phyloP scores from a whole-genome alignment of 2,797 vertebrate species.

The Lithobates pipiens region DNA sequence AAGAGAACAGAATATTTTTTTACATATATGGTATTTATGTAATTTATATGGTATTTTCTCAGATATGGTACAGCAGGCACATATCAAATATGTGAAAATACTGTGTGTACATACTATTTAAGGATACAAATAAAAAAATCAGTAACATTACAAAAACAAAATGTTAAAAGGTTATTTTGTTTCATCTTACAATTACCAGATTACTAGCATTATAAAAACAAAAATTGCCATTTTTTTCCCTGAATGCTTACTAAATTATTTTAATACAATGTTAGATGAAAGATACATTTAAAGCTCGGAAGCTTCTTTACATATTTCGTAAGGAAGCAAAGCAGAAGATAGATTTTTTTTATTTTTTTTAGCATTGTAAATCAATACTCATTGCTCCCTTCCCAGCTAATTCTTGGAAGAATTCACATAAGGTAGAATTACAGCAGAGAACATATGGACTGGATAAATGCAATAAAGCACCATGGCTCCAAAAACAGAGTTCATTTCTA shows the following conservation, averaged over 20 bases:
- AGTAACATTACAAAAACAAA: no score
- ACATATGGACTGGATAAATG: conserved; percentile 16
- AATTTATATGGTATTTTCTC: no score
- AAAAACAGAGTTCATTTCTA: conserved; percentile 19
- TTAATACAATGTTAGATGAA: background rate
- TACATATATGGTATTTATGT: no score
- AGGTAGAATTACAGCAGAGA: background rate
- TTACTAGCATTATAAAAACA: background rate
- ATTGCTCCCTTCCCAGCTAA: background rate
- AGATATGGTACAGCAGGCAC: no score
- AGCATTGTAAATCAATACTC: conserved; percentile 18
- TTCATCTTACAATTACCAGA: no score
- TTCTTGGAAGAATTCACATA: conserved; percentile 19
- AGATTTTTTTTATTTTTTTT: background rate
- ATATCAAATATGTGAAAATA: no score
- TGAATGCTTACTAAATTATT: background rate
- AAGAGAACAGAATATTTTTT: no score
- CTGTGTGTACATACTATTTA: no score
- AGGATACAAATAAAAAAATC: no score
- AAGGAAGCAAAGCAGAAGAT: conserved; percentile 1
- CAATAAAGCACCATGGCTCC: background rate
- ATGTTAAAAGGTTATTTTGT: no score
- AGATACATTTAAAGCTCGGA: background rate
- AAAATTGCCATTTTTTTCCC: background rate
- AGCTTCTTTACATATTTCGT: background rate